These are phyloP conservation scores for Palloptera scutellata DNA, from an alignment of 2,888 invertebrate species.

Conservation along the genomic window DNA sequence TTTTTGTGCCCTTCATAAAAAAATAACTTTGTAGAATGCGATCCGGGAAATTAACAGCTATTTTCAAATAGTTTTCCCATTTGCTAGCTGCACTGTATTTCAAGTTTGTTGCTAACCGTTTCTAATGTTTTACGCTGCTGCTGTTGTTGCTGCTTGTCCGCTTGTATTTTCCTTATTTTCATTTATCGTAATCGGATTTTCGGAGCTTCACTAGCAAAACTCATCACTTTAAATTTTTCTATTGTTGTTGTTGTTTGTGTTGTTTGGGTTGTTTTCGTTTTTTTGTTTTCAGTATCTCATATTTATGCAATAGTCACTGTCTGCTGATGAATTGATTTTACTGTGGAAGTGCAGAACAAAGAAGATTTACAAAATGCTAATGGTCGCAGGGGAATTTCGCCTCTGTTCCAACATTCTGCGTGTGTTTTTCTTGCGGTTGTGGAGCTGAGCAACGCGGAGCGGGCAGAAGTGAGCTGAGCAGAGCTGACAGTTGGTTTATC, in stretches of 20 bases:
- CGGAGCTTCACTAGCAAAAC: slow-evolving; percentile 16
- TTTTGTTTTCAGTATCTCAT: slow-evolving; percentile 11
- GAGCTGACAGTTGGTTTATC: slow-evolving; percentile 24
- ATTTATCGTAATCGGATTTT: slow-evolving; percentile 20
- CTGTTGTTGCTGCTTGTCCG: not conserved
- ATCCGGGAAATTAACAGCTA: too few relatives aligned
- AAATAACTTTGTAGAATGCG: too few relatives aligned
- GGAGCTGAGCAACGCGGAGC: too few relatives aligned
- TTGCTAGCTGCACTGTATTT: not conserved
- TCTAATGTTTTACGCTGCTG: not conserved
- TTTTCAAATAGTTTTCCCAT: not conserved
- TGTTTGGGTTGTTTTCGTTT: too few relatives aligned
- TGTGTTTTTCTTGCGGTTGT: slow-evolving; percentile 22
- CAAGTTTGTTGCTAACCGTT: not conserved
- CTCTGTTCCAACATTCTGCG: slow-evolving; percentile 21
- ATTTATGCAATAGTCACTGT: slow-evolving; percentile 13
- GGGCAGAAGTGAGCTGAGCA: too few relatives aligned
- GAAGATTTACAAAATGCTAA: slow-evolving; percentile 24
- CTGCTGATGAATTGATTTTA: slow-evolving; percentile 22
- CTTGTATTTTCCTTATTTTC: not conserved
- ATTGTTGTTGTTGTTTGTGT: too few relatives aligned
- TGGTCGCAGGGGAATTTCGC: slow-evolving; percentile 24
- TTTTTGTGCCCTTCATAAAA: not conserved
- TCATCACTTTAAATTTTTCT: slow-evolving; percentile 4
- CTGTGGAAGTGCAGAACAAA: slow-evolving; percentile 21